Percentiles rank a stretch among this genome's conserved stretches.
These are phyloP conservation scores for Sula dactylatra DNA, from an alignment of 2,113 vertebrate genomes.

Conservation along the genomic window DNA sequence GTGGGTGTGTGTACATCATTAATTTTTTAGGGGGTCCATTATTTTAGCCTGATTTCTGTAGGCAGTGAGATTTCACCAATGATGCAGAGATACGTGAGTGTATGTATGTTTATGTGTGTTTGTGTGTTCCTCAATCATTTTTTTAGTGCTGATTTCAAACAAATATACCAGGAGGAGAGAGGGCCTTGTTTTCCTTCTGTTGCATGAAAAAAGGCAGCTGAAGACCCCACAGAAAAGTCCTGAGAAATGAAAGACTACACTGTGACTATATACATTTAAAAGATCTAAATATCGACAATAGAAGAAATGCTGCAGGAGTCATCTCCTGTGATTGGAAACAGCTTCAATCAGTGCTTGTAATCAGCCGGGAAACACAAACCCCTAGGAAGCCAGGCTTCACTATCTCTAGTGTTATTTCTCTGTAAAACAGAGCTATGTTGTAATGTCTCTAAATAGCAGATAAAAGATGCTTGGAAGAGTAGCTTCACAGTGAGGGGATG, in stretches of 20 bases:
- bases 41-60: neutral
- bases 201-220: neutral
- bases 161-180: neutral
- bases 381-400: conserved; percentile 7
- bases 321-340: neutral
- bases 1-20: neutral
- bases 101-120: neutral
- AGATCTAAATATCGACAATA: neutral
- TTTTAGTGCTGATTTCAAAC: neutral
- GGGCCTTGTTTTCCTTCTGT: neutral
- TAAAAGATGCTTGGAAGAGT: neutral
- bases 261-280: neutral
- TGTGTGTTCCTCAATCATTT: neutral
- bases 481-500: neutral
- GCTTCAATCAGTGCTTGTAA: neutral
- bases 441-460: conserved; percentile 5
- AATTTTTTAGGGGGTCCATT: neutral
- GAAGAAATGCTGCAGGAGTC: neutral
- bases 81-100: fast-evolving
- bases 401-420: conserved; percentile 37
- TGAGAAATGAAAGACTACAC: neutral
- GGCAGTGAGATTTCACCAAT: neutral
- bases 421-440: neutral
- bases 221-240: neutral
- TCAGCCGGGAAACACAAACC: conserved; percentile 32